Base-by-base conservation (phyloP, 2,113 vertebrate genomes). In the Tamias sibiricus region DNA sequence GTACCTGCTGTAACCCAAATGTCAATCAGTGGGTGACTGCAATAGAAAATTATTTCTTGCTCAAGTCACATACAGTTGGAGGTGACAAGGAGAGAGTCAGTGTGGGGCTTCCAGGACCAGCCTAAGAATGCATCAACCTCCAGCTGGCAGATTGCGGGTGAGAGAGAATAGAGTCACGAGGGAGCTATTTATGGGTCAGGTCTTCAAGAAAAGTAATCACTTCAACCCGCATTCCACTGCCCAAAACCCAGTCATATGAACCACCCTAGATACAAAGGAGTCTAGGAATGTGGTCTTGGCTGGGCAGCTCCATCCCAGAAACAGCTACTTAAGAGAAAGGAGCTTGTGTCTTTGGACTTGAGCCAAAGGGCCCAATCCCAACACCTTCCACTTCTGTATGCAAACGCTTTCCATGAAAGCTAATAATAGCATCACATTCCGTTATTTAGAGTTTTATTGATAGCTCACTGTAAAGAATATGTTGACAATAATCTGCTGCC, bases 131-230 rank as follows among this genome's bases (percentile, higher is more conserved):
- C 19, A 37, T 35, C 69, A 19, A 35, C 52, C 19, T 88, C 24
- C 16, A 40, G 20, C 52, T 40, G 87, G 57, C 17, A 79, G 59
- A 42, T 9, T 54, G 13, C 40, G 24, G 17, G 40, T 4, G 19
- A 75, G 68, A 83, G 52, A 86, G 24, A 64, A 64, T 59, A 57
- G 68, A 28, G 17, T 44, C 52, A 37, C 76, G n/a, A 72, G 81
- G 84, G 86, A 71, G 17, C 37, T 74, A 35, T 76, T 88, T 87
- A n/a, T 86, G 62, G 30, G 44, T 20, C 44, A 44, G 40, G 4
- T 62, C 84, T 84, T 90, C 22, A 92, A 90, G 49, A 95, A 37
- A 72, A 86, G 42, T 77, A 40, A 91, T 83, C 47, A n/a, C 71
- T 91, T 83, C 52, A 66, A 30, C 80, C 37, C 57, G 80, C 49